A percentile compares a stretch with the other conserved stretches of the same genome.
These are phyloP conservation scores for Cheilosia impressa DNA, from an alignment of 2,888 invertebrate species.

Conservation along the genomic window DNA sequence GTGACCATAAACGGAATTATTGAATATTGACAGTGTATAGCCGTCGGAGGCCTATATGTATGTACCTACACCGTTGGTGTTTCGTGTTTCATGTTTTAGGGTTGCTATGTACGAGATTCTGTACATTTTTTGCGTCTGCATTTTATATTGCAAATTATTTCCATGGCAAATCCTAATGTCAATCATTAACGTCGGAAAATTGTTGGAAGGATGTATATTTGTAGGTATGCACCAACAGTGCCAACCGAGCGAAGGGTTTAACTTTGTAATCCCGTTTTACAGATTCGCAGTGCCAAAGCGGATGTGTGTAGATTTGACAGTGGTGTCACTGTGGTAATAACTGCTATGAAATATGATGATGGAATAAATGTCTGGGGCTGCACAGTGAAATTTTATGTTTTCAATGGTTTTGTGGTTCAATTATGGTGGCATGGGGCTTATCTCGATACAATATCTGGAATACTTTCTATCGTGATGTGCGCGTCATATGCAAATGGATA, in stretches of 20 bases:
- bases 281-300: slow-evolving; percentile 56
- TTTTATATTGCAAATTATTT: slow-evolving; percentile 73
- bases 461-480: background rate
- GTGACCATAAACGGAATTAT: slow-evolving; percentile 75
- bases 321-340: slow-evolving; percentile 64
- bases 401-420: slow-evolving; percentile 31
- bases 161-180: slow-evolving; percentile 75
- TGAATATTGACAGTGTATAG: slow-evolving; percentile 70
- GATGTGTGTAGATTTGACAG: slow-evolving; percentile 37
- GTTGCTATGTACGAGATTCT: slow-evolving; percentile 60
- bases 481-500: background rate
- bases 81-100: slow-evolving; percentile 42
- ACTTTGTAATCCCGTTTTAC: slow-evolving; percentile 71
- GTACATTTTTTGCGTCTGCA: slow-evolving; percentile 40
- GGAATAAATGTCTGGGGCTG: slow-evolving; percentile 5
- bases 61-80: background rate
- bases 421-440: background rate
- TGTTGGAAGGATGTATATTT: slow-evolving; percentile 21
- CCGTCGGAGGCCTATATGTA: background rate
- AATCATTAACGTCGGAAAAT: slow-evolving; percentile 73
- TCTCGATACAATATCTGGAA: background rate
- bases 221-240: slow-evolving; percentile 14
- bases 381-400: slow-evolving; percentile 57
- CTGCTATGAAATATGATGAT: slow-evolving; percentile 63
- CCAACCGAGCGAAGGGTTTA: slow-evolving; percentile 57